Base-by-base conservation (phyloP, 2,113 vertebrate genomes). In the Tylochromis polylepis region DNA sequence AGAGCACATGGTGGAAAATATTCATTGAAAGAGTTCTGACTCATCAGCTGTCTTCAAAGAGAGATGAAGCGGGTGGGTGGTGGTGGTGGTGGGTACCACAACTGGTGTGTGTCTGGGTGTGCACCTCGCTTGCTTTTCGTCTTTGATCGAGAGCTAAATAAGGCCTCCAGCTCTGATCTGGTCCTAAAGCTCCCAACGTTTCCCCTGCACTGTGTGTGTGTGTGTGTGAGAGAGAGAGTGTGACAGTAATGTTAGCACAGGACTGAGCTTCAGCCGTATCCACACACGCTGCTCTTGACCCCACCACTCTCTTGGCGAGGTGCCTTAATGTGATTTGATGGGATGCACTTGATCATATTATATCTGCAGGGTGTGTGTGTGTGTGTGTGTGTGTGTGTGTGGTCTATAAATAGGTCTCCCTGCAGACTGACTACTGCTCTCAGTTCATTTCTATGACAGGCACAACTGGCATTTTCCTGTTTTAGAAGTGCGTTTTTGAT, bases 271-370 rank as follows among this genome's bases (percentile, higher is more conserved):
- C 38, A 70, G 8, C 11, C 43, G 8, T 38, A 4, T 70, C 77
- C 49, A 70, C 53, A 59, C 55, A 53, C n/a, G 56, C 29, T 38
- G 16, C 57, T 82, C 58, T 78, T 22, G 43, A 62, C 67, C 58
- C 6, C 38, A 24, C 22, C 29, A 27, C 72, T 75, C 20, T 79
- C 34, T 83, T 58, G 51, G 22, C 2, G 6, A 58, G 22, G 65
- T 84, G 88, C 83, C 83, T 87, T 86, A 84, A 84, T 72, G 31
- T 88, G 83, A 92, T 88, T 88, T 87, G 85, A 87, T 91, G 85
- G 51, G 65, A 59, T 75, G 88, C 88, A 85, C 83, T 89, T 81
- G 80, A 89, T 91, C 57, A 77, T 80, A 81, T 83, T 87, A 34
- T 85, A 81, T 67, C 60, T 80, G 79, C 55, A 53, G 38, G 0